Percentiles rank a stretch among this genome's conserved stretches.
These are phyloP conservation scores for Caenorhabditis becei DNA, from an alignment of 2,888 invertebrate genomes.

Conservation along the genomic window DNA sequence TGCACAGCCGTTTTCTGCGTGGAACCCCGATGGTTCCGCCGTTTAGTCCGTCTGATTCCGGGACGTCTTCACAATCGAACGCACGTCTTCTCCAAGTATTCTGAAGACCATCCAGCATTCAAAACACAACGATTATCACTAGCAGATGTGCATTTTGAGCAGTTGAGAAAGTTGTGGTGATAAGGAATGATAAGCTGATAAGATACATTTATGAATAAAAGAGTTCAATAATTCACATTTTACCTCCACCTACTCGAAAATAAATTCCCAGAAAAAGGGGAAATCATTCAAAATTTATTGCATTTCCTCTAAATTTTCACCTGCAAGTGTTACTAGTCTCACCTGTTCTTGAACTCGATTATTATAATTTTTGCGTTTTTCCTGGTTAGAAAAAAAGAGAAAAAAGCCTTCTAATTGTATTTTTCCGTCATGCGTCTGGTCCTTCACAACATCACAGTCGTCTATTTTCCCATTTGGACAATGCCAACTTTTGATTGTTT, in stretches of 20 bases:
- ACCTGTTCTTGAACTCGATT: neutral
- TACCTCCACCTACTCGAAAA: neutral
- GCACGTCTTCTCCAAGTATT: slow-evolving; percentile 14
- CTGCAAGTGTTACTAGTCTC: neutral
- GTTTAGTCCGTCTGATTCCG: slow-evolving; percentile 20
- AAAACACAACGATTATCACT: neutral
- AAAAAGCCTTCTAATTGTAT: too few species aligned
- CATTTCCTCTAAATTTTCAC: neutral
- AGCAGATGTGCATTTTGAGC: slow-evolving; percentile 46
- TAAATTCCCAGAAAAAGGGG: neutral
- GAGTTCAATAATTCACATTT: neutral
- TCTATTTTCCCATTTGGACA: slow-evolving; percentile 42
- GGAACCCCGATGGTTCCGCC: slow-evolving; percentile 31
- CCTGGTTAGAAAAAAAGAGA: neutral
- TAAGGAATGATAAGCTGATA: too few species aligned
- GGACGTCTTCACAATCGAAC: slow-evolving; percentile 17
- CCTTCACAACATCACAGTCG: slow-evolving; percentile 39
- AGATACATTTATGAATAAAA: neutral
- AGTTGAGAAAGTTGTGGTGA: slow-evolving; percentile 43
- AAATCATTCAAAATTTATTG: too few species aligned
- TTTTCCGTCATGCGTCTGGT: slow-evolving; percentile 35
- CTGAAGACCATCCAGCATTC: neutral
- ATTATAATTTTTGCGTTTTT: neutral
- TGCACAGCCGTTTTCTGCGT: slow-evolving; percentile 27
- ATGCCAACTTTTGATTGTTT: slow-evolving; percentile 29